A percentile compares a stretch with the other conserved stretches of the same genome.
Evolutionary conservation across 2,797 vertebrate species (phyloP).

Genomic region (Acridotheres tristis): DNA sequence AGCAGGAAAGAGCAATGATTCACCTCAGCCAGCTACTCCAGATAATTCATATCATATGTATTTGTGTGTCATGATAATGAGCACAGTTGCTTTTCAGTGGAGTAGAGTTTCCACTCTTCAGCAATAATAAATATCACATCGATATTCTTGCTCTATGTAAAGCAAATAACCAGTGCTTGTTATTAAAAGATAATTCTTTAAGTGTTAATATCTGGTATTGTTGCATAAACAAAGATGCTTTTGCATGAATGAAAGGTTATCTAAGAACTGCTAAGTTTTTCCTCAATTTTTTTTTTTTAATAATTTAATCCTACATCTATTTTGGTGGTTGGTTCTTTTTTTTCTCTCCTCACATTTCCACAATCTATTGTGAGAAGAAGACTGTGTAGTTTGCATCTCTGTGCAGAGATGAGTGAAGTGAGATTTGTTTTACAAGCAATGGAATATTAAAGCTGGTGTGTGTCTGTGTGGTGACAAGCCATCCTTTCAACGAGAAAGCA

Average conservation of each 20-base stretch:
- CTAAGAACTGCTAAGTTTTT: accelerated
- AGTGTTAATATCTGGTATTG: neutral
- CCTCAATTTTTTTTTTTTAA: accelerated
- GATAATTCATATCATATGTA: neutral
- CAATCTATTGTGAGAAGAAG: neutral
- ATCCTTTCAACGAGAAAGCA: neutral
- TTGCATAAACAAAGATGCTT: neutral
- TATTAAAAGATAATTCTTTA: neutral
- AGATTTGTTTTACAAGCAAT: neutral
- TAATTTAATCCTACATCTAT: neutral
- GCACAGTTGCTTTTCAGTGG: neutral
- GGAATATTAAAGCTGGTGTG: neutral
- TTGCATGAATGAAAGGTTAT: neutral
- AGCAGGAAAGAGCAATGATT: neutral
- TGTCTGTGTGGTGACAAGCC: neutral
- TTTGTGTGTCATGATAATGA: neutral
- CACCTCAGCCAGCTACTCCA: neutral
- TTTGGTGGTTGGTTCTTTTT: neutral
- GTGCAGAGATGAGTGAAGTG: neutral
- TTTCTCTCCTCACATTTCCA: accelerated
- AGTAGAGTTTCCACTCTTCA: neutral
- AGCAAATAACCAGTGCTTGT: neutral
- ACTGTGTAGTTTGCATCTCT: neutral
- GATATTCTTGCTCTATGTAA: neutral
- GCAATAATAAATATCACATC: accelerated